Evolutionary conservation across 2,113 vertebrate genomes (phyloP), one percentile per base, ranked within the genome.

Genomic region (Choloepus hoffmanni): DNA sequence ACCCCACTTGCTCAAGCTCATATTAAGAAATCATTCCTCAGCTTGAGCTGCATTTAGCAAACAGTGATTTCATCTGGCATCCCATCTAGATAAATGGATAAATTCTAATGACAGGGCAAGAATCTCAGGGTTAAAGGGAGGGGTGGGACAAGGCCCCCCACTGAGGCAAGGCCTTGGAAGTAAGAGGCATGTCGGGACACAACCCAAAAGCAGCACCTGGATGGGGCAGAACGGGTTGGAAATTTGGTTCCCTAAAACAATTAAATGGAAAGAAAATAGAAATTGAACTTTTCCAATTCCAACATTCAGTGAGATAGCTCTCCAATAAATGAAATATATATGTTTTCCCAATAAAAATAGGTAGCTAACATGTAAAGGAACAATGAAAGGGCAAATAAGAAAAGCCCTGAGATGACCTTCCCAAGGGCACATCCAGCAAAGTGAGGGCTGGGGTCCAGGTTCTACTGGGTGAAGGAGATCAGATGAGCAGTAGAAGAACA

Each of bases 161-260:
- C 8, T 50, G n/a, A 53, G 15, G 58, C 50, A 85, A 48, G 48
- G 5, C 43, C 18, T n/a, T 9, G 33, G 43, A 33, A 19, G 23
- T n/a, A 2, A 24, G 9, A 33, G 15, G n/a, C 65, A 14, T 33
- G 12, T 13, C 9, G 11, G 62, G n/a, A 43, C 5, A 53, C 26
- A 30, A 16, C 55, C 23, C 4, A 7, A 26, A 28, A 1, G 5
- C 21, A 30, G 36, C 55, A 10, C 50, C 6, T 14, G 33, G 13
- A n/a, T 9, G 10, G 2, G 5, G 48, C 15, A 1, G 53, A 11
- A 73, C 3, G 65, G n/a, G 6, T 0, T 3, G 14, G 19, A 36
- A 36, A 26, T 3, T 9, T 30, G 65, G 3, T 18, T 48, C 43
- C 6, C 26, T 21, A 16, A 23, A 0, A 1, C 3, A 9, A 19